Base-by-base conservation (phyloP, 2,113 vertebrate species). In the Benitochromis conjunctus region DNA sequence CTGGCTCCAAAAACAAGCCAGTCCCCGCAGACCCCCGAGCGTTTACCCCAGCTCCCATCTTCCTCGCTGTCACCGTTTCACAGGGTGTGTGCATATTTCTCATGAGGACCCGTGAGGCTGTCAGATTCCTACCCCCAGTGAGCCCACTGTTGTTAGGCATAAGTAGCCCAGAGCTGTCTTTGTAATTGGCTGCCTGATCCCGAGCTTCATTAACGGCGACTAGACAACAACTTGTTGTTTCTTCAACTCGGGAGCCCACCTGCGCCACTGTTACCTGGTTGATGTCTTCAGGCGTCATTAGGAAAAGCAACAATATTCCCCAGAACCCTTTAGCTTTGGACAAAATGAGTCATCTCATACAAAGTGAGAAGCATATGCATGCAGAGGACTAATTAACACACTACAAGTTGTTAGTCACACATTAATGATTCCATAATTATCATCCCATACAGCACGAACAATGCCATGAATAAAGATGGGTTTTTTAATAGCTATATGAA, bases 291-390 rank as follows among this genome's bases (percentile, higher is more conserved):
- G 91, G 74, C 93, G 79, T 96, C 94, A 95, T 95, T 92, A 91
- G 56, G 81, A 90, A 91, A 60, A 56, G 87, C 91, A 95, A 95
- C 89, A 95, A 94, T 90, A 93, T 79, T 90, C 92, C 96, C 96
- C 95, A 0, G 95, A 51, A 76, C 26, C 71, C 71, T 51, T 76
- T 16, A 57, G 69, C 82, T 62, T 11, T 53, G 71, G 66, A 79
- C 26, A 24, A 12, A 89, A 94, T 92, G 88, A 92, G 93, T 96
- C 96, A 88, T 62, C 31, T 79, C 62, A 19, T 29, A 48, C 64
- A 85, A 29, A 36, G 55, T 11, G 12, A 82, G 9, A 53, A 19
- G 46, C 43, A 3, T 36, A 34, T 26, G 11, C 38, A 21, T 16
- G 16, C 36, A 53, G 24, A 56, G 19, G 21, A 31, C 48, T 64